phyloP scores from a whole-genome alignment of 64 coral and sea anemone species.

The Stichodactyla helianthus region DNA sequence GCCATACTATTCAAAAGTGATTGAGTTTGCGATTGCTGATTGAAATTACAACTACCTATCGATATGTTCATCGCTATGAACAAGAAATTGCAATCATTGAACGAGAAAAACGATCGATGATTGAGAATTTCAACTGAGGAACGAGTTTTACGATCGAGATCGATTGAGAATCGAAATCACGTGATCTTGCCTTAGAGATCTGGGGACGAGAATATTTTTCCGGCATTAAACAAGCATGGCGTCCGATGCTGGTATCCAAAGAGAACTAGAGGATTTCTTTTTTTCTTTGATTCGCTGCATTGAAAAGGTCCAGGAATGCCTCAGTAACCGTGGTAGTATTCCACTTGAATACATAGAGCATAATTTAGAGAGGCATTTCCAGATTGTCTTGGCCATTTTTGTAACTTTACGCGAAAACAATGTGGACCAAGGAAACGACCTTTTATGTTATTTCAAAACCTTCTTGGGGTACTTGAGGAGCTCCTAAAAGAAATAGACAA shows the following conservation, averaged over 20 bases:
- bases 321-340: slow-evolving; percentile 17
- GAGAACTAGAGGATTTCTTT: slow-evolving; percentile 30
- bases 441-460: not conserved
- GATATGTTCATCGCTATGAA: not conserved
- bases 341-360: slow-evolving; percentile 31
- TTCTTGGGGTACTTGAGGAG: slow-evolving; percentile 13
- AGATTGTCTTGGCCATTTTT: slow-evolving; percentile 27
- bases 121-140: slow-evolving; percentile 44
- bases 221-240: slow-evolving; percentile 6
- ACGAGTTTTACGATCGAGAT: slow-evolving; percentile 13
- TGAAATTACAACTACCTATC: not conserved
- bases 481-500: slow-evolving; percentile 19
- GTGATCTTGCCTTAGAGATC: not conserved
- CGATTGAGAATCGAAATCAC: slow-evolving; percentile 10
- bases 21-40: not conserved
- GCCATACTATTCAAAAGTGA: no score
- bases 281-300: slow-evolving; percentile 8
- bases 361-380: slow-evolving; percentile 32
- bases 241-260: not conserved
- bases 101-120: slow-evolving; percentile 7
- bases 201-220: not conserved
- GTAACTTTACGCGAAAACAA: slow-evolving; percentile 9
- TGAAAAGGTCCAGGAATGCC: slow-evolving; percentile 32
- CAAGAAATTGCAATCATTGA: not conserved
- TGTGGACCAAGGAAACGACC: slow-evolving; percentile 10